These are phyloP conservation scores for Tolypeutes matacus DNA, from an alignment of 2,797 vertebrate species.

Conservation along the genomic window DNA sequence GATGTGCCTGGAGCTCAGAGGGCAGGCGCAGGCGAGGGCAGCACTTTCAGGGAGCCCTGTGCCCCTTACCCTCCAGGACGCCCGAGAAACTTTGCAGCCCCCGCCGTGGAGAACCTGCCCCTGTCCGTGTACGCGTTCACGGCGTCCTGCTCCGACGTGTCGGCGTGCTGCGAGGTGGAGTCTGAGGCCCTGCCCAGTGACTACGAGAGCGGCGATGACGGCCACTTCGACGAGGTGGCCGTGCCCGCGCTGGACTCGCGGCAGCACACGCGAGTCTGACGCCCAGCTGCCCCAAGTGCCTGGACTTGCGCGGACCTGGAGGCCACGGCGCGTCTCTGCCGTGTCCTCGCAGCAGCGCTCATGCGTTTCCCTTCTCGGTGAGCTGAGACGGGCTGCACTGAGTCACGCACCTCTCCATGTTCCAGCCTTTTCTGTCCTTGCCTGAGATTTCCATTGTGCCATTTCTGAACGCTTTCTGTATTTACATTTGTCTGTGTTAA, in stretches of 20 bases:
- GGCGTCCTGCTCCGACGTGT: slow-evolving; percentile 98
- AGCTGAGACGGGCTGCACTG: slow-evolving; percentile 84
- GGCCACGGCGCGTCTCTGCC: slow-evolving; percentile 48
- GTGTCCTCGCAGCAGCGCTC: slow-evolving; percentile 70
- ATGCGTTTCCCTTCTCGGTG: slow-evolving; percentile 77
- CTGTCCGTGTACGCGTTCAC: slow-evolving; percentile 96
- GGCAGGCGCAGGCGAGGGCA: slow-evolving; percentile 83
- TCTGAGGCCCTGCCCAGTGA: slow-evolving; percentile 98
- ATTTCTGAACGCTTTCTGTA: slow-evolving; percentile 87
- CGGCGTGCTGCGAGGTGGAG: slow-evolving; percentile 95
- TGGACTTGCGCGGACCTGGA: slow-evolving; percentile 90
- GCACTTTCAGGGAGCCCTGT: slow-evolving; percentile 90
- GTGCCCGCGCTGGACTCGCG: slow-evolving; percentile 94
- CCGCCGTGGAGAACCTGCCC: slow-evolving; percentile 94
- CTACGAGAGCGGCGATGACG: slow-evolving; percentile 96
- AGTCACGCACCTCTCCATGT: slow-evolving; percentile 80
- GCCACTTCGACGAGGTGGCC: slow-evolving; percentile 92
- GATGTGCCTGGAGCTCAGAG: slow-evolving; percentile 92
- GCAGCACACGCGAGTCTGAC: slow-evolving; percentile 99
- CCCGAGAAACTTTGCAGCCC: slow-evolving; percentile 92
- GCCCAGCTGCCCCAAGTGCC: slow-evolving; percentile 96
- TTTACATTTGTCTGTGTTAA: slow-evolving; percentile 87
- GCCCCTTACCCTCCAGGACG: slow-evolving; percentile 89
- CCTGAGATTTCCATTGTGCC: slow-evolving; percentile 83
- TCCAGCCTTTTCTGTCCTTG: slow-evolving; percentile 80